phyloP scores from a whole-genome alignment of 2,113 vertebrate species.

The Urocitellus parryii region DNA sequence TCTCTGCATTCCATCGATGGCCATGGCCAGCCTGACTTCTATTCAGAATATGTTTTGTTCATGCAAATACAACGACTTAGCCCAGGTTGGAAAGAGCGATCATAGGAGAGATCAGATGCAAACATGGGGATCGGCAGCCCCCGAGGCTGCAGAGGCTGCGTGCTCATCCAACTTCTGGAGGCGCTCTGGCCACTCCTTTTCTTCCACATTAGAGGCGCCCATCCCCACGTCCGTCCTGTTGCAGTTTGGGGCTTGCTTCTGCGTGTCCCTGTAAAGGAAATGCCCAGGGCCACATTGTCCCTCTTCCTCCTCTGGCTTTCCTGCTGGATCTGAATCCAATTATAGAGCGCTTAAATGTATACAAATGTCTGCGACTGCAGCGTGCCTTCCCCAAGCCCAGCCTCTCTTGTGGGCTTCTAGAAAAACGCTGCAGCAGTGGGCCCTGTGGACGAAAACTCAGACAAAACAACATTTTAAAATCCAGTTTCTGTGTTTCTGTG shows the following conservation, averaged over 20 bases:
- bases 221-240: slow-evolving; percentile 48
- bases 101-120: slow-evolving; percentile 59
- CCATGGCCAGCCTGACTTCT: slow-evolving; percentile 74
- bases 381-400: slow-evolving; percentile 71
- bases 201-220: slow-evolving; percentile 12
- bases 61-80: slow-evolving; percentile 79
- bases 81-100: slow-evolving; percentile 52
- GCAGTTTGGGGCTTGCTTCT: slow-evolving; percentile 70
- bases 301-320: slow-evolving; percentile 78
- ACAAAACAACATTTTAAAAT: slow-evolving; percentile 29
- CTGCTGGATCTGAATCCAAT: slow-evolving; percentile 86
- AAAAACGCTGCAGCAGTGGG: not conserved
- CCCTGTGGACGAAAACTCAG: not conserved
- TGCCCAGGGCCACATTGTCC: slow-evolving; percentile 62
- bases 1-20: slow-evolving; percentile 77
- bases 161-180: slow-evolving; percentile 64
- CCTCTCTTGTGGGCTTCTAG: not conserved
- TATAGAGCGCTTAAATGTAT: slow-evolving; percentile 85
- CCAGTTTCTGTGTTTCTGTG: not conserved
- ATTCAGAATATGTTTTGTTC: slow-evolving; percentile 75
- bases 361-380: slow-evolving; percentile 75
- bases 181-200: not conserved
- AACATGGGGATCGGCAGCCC: slow-evolving; percentile 68
- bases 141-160: not conserved
- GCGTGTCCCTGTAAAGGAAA: slow-evolving; percentile 74